Evolutionary conservation across 1,140 invertebrate genomes (phyloP), one percentile per base, ranked within the genome.

Genomic region (Batillaria attramentaria): DNA sequence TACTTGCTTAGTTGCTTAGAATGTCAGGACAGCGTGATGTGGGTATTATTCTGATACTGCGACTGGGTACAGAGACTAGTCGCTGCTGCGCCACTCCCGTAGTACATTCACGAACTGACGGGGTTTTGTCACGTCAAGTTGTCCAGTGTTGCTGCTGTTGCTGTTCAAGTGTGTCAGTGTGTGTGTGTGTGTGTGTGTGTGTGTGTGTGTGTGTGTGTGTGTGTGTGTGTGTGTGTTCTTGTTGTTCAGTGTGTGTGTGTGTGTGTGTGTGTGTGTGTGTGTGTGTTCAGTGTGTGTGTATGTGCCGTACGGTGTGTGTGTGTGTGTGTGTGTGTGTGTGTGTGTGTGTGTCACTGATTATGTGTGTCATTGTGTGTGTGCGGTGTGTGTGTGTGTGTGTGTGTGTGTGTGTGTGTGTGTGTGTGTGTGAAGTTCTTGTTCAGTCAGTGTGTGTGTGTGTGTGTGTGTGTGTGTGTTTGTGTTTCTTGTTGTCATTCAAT

Each of bases 211-310:
- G 37, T 69, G 66, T n/a, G 37, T 41, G 8, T 16, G 31, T 2
- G 20, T 24, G 37, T 16, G 20, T 35, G 66, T 69, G 39, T 69
- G 66, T 42, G 66, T 69, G 37, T 42, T 20, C 43, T 37, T 69
- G 66, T 69, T 24, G 3, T 4, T 20, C 37, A 42, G 66, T 69
- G 66, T 33, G 1, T 41, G 37, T 69, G 39, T 69, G 66, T 69
- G 66, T 42, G 39, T 69, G 66, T 42, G 66, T 69, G 66, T 42
- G 66, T 69, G 66, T 69, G 66, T 42, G 66, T 69, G 66, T 42
- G 66, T 69, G 66, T 69, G 66, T 69, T 37, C 28, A 28, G 66
- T 69, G 37, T 69, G 66, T 42, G 66, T 42, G 66, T 69, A 41
- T 41, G 66, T 41, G 66, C n/a, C 37, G 20, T 37, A 24, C 37